Base-by-base conservation (phyloP, 2,113 vertebrate species). In the Epinephelus fuscoguttatus region DNA sequence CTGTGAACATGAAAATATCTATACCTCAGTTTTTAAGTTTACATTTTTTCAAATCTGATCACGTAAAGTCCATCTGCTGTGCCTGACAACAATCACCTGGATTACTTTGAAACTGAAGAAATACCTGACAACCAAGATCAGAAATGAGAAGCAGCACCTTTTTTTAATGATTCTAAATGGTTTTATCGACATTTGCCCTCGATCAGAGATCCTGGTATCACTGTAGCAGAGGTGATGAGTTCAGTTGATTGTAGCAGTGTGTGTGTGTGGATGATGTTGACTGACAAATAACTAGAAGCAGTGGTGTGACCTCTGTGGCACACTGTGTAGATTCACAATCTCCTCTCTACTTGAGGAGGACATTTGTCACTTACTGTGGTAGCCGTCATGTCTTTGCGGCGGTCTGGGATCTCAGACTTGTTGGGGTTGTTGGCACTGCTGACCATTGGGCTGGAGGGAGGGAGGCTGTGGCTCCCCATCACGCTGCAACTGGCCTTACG, bases 381-480 rank as follows among this genome's bases (percentile, higher is more conserved):
- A 80, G 96, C 96, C 0, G 94, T 94, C 83, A 96, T 96, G 86
- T 97, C 97, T 93, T 98, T 98, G 92, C 97, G 96, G 62, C 97
- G 95, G 79, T 98, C 97, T 0, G 97, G 97, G 90, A 98, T 98
- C 93, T 98, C 97, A 0, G 97, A 95, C 89, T 98, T 98, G 94
- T 98, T 98, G 81, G 97, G 97, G 92, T 98, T 98, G 95, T 98
- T 97, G 89, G 97, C 97, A 2, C 96, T 97, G 96, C 97, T 98
- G 91, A 98, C 97, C 97, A 98, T 98, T 11, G 97, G 97, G 94
- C 97, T 98, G 86, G 97, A 97, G 0, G 97, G 97, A 6, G 97
- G 97, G 67, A 97, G 93, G 81, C 96, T 97, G 37, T 96, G 95
- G 21, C 96, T 96, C 40, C 96, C 96, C 30, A 95, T 96, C 1